Evolutionary conservation across 2,888 invertebrate species (phyloP), one percentile per base, ranked within the genome.

Genomic region (Achlya flavicornis): DNA sequence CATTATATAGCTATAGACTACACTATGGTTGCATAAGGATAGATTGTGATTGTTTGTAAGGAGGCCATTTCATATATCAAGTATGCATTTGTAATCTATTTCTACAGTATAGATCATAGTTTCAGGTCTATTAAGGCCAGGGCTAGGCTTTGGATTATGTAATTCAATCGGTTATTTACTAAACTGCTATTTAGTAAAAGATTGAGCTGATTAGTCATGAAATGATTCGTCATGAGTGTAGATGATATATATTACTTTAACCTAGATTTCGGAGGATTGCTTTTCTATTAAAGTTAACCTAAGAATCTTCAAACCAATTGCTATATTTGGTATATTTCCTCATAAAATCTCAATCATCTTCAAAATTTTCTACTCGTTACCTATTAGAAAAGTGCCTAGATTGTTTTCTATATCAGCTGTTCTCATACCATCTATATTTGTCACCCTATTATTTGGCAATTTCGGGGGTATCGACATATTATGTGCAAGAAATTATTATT

Each of bases 11-110:
- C 61, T 53, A 43, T 19, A n/a, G 46, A 67, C 65, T 63, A 64
- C 66, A 66, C 64, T 62, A 65, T 63, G 62, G 59, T 19, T 26
- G 60, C 12, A 60, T 60, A 41, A 10, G 10, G 19, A 53, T 53
- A 53, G 16, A 61, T 59, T 61, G 61, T 68, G 64, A 67, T 61
- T 61, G 63, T 69, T 63, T 73, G 66, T 64, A 72, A 72, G 61
- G 66, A 67, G 67, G 71, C 38, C 69, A 64, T 68, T 69, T 65
- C 67, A 73, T 75, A 75, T 65, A 73, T 76, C 67, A 67, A 65
- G 61, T 61, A 33, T 63, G 57, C 12, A 43, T 61, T 61, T 63
- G 63, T 66, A 64, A 67, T 63, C 66, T 48, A 53, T 53, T 14
- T n/a, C 63, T 59, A 65, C 35, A 63, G 57, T 64, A 63, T 26